Percentiles rank a stretch among this genome's conserved stretches.
These are phyloP conservation scores for Hippoglossus hippoglossus DNA, from an alignment of 2,797 vertebrate species.

Conservation along the genomic window DNA sequence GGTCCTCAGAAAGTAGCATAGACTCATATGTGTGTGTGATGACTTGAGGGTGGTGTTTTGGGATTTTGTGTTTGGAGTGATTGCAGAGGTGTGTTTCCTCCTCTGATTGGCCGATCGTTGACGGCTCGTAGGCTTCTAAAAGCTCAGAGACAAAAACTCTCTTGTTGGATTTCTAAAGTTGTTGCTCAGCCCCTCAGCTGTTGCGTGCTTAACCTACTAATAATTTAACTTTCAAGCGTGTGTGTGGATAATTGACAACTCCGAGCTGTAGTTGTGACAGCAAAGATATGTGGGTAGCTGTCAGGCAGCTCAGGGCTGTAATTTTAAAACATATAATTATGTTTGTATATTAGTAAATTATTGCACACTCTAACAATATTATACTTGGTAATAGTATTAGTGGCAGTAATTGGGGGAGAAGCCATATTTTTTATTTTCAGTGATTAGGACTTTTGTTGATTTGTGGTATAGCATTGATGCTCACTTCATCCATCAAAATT, in stretches of 20 bases:
- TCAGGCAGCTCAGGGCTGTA: conserved; percentile 13
- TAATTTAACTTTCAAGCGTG: conserved; percentile 1
- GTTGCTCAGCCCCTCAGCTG: not conserved
- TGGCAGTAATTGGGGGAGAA: not conserved
- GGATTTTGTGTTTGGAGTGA: conserved; percentile 42
- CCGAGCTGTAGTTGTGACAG: conserved; percentile 14
- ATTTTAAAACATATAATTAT: conserved; percentile 28
- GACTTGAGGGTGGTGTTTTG: conserved; percentile 19
- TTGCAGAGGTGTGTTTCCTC: conserved; percentile 46
- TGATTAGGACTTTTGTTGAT: too few species aligned
- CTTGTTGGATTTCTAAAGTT: not conserved
- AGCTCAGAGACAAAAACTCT: conserved; percentile 1
- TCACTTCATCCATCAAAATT: too few species aligned
- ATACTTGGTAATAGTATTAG: not conserved
- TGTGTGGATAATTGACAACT: conserved; percentile 21
- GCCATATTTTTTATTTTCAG: not conserved
- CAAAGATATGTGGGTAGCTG: conserved; percentile 2
- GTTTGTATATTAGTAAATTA: conserved; percentile 2
- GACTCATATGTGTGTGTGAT: not conserved
- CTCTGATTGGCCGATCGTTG: conserved; percentile 40
- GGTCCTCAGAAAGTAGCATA: conserved; percentile 10
- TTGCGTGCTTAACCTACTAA: conserved; percentile 12
- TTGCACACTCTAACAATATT: not conserved
- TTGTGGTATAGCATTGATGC: too few species aligned
- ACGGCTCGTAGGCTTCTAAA: conserved; percentile 9